phyloP scores from a whole-genome alignment of 2,113 vertebrate genomes.

The Collichthys lucidus region DNA sequence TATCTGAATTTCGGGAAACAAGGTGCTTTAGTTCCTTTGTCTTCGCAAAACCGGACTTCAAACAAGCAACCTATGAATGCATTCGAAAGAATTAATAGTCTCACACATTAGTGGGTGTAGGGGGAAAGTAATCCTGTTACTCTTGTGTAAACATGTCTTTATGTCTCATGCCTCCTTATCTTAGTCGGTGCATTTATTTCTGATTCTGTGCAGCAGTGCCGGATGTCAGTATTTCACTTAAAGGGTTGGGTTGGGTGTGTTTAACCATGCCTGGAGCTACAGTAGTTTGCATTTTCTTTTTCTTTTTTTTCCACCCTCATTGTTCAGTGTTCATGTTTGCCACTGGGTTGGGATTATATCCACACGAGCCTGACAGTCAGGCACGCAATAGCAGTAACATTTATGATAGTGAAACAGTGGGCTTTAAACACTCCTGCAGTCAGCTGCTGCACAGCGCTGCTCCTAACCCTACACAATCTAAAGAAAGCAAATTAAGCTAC shows the following conservation, averaged over 20 bases:
- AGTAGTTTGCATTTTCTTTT: constrained; percentile 67
- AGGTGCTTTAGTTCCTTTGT: constrained; percentile 30
- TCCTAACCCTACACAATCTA: constrained; percentile 35
- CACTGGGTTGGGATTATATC: constrained; percentile 78
- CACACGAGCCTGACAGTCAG: constrained; percentile 69
- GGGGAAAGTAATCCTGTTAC: constrained; percentile 63
- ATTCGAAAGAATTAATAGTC: constrained; percentile 18
- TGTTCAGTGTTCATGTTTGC: constrained; percentile 77
- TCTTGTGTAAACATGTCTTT: constrained; percentile 56
- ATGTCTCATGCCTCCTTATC: constrained; percentile 25
- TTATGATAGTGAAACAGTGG: constrained; percentile 64
- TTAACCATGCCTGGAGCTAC: constrained; percentile 67
- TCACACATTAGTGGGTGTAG: constrained; percentile 10
- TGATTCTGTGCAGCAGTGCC: constrained; percentile 20
- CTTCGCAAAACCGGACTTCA: constrained; percentile 37
- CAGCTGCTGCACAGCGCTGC: constrained; percentile 59
- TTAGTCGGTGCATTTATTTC: constrained; percentile 40
- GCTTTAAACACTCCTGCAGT: constrained; percentile 69
- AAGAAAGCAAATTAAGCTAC: constrained; percentile 71
- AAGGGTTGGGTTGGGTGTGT: constrained; percentile 24
- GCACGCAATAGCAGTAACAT: constrained; percentile 56
- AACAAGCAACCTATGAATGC: constrained; percentile 1
- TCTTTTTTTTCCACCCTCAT: constrained; percentile 9
- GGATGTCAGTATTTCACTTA: constrained; percentile 42
- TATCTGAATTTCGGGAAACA: constrained; percentile 41